phyloP scores from a whole-genome alignment of 2,113 vertebrate species.

The Hiodon tergisus region DNA sequence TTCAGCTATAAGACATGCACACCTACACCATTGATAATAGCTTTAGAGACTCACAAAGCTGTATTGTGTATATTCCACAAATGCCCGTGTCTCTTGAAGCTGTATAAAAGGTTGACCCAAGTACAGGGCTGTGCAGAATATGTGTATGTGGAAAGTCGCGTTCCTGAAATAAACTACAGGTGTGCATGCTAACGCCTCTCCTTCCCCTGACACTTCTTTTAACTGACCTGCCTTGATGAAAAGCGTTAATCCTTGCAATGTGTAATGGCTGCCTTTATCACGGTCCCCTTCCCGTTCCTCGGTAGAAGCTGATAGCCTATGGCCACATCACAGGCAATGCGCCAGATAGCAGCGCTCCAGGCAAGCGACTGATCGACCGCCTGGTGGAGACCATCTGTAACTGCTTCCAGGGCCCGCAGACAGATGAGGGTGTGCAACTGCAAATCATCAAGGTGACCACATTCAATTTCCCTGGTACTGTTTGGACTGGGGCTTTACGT shows the following conservation, averaged over 20 bases:
- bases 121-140: no score
- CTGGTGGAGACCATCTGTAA: slow-evolving; percentile 90
- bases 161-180: no score
- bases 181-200: no score
- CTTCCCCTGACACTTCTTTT: no score
- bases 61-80: no score
- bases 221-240: no score
- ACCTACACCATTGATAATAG: no score
- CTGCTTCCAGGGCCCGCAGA: slow-evolving; percentile 94
- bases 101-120: no score
- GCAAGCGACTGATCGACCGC: slow-evolving; percentile 90
- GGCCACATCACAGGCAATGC: slow-evolving; percentile 96
- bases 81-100: no score
- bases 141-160: no score
- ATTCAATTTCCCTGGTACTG: background rate
- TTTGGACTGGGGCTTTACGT: background rate
- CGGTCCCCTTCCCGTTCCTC: background rate
- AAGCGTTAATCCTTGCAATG: background rate
- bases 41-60: no score
- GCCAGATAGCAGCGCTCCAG: slow-evolving; percentile 78
- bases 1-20: background rate
- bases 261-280: background rate
- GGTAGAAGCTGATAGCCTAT: slow-evolving; percentile 90
- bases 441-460: slow-evolving; percentile 91
- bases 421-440: slow-evolving; percentile 93